Conservation (phyloP, 2,888 invertebrate species). For the Timandra comae region DNA sequence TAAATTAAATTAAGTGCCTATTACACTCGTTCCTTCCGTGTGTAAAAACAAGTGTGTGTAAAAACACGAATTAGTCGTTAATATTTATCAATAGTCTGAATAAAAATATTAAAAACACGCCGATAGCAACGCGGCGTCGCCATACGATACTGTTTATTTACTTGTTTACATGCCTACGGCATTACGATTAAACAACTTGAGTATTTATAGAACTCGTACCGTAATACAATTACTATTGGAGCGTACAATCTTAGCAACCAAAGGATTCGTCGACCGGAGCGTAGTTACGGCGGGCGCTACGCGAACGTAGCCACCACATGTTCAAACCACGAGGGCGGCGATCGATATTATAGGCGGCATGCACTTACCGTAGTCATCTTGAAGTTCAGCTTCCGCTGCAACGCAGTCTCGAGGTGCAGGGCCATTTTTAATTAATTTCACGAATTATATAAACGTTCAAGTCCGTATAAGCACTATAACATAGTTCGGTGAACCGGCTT, state of each 20-base stretch:
- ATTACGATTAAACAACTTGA: slow-evolving; percentile 17
- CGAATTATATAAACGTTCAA: slow-evolving; percentile 36
- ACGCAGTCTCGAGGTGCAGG: slow-evolving; percentile 69
- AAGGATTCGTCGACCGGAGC: slow-evolving; percentile 34
- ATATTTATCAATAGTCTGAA: too few species aligned
- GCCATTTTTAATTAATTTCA: slow-evolving; percentile 49
- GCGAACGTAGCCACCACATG: slow-evolving; percentile 64
- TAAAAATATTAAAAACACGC: slow-evolving; percentile 1
- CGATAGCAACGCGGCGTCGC: slow-evolving; percentile 23
- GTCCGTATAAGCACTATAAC: slow-evolving; percentile 56
- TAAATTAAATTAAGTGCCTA: too few species aligned
- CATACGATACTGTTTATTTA: slow-evolving; percentile 58
- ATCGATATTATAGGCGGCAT: slow-evolving; percentile 63
- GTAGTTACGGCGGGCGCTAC: slow-evolving; percentile 44
- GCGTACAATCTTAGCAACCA: slow-evolving; percentile 27
- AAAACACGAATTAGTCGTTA: too few species aligned
- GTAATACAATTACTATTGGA: slow-evolving; percentile 32
- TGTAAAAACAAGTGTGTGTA: too few species aligned
- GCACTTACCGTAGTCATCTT: slow-evolving; percentile 76
- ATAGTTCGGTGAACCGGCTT: slow-evolving; percentile 52
- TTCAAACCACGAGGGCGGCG: slow-evolving; percentile 60
- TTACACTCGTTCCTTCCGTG: too few species aligned
- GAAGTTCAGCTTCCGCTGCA: slow-evolving; percentile 74
- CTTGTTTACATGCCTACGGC: slow-evolving; percentile 21
- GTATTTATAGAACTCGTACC: slow-evolving; percentile 25